phyloP scores from a whole-genome alignment of 2,113 vertebrate genomes.

The Epinephelus lanceolatus region DNA sequence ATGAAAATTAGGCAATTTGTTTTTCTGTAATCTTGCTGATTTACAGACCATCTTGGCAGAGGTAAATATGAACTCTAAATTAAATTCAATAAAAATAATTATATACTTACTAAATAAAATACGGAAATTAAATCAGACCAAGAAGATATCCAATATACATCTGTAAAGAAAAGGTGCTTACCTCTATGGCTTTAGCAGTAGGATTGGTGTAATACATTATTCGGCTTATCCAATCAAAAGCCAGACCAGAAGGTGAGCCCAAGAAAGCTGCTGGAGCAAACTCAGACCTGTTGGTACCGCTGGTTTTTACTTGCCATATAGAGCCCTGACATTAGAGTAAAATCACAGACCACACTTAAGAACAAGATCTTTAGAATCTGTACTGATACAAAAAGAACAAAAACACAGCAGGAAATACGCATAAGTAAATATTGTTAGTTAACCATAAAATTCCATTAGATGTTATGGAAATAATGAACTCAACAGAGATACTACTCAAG shows the following conservation, averaged over 20 bases:
- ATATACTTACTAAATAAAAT: background rate
- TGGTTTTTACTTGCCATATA: conserved; percentile 81
- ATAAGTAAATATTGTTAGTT: background rate
- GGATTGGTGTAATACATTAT: conserved; percentile 85
- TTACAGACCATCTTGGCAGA: too few relatives aligned
- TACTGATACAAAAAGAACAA: background rate
- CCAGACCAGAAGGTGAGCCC: conserved; percentile 79
- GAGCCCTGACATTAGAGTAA: conserved; percentile 70
- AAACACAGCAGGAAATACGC: background rate
- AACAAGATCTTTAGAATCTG: background rate
- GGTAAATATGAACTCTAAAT: too few relatives aligned
- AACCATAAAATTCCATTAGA: background rate
- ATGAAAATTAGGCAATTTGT: too few relatives aligned
- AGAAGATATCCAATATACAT: background rate
- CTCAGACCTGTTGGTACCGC: conserved; percentile 78
- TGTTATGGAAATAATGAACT: background rate
- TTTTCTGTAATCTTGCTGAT: too few relatives aligned
- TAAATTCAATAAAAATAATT: too few relatives aligned
- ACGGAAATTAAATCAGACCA: background rate
- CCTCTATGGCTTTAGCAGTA: conserved; percentile 78
- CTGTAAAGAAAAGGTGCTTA: conserved; percentile 37
- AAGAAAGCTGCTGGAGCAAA: conserved; percentile 81
- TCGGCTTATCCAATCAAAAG: conserved; percentile 84
- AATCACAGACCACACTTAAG: background rate
- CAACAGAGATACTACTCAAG: background rate